These are phyloP conservation scores for Petrolisthes cinctipes DNA, from an alignment of 2,888 invertebrate genomes.

Conservation along the genomic window DNA sequence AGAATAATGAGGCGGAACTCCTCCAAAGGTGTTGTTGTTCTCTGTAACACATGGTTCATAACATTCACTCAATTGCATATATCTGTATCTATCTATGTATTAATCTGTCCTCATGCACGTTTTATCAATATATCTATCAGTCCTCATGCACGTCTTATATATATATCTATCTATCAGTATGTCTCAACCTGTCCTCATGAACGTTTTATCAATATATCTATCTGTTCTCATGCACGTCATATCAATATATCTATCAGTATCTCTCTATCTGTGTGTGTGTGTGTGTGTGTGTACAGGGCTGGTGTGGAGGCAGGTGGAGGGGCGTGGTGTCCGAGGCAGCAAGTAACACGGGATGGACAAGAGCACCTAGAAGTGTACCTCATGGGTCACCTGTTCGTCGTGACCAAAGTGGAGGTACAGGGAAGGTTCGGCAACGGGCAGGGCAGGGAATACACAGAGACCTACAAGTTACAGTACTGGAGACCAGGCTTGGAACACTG, in stretches of 20 bases:
- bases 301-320: constrained; percentile 87
- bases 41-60: too few species aligned
- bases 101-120: background rate
- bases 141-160: background rate
- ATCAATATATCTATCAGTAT: background rate
- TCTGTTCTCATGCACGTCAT: background rate
- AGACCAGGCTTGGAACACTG: constrained; percentile 83
- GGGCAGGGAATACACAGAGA: constrained; percentile 88
- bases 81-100: background rate
- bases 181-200: background rate
- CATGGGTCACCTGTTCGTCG: constrained; percentile 80
- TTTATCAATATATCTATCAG: background rate
- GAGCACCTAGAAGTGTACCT: constrained; percentile 81
- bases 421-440: constrained; percentile 93
- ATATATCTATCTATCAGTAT: background rate
- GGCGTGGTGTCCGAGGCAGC: constrained; percentile 91
- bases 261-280: too few species aligned
- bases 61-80: too few species aligned
- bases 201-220: background rate
- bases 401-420: constrained; percentile 74
- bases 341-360: constrained; percentile 72
- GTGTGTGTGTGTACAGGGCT: constrained; percentile 74
- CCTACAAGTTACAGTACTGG: constrained; percentile 87
- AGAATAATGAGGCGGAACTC: too few species aligned
- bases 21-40: too few species aligned